Conservation (phyloP, 2,113 vertebrate species). For the Limnothrissa miodon region DNA sequence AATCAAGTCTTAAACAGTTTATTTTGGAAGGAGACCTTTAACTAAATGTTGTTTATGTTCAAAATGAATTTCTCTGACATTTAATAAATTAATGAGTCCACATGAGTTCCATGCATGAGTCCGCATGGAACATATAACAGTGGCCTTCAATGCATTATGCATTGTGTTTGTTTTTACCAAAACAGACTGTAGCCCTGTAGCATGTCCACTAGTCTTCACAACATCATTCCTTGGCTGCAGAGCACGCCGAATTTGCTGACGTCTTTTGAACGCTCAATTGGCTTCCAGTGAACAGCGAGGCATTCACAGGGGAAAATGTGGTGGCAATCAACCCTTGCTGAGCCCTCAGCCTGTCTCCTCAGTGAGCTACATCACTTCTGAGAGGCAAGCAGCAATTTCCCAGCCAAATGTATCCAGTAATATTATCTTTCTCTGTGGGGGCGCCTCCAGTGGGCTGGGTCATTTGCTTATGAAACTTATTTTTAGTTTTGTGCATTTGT, state of each 20-base stretch:
- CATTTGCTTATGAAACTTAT: constrained; percentile 37
- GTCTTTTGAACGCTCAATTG: constrained; percentile 30
- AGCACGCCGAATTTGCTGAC: constrained; percentile 18
- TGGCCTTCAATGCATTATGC: too few relatives aligned
- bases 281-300: constrained; percentile 29
- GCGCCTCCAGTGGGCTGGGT: constrained; percentile 29
- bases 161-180: neutral
- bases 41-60: neutral
- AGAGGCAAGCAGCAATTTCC: constrained; percentile 33
- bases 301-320: constrained; percentile 24
- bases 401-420: constrained; percentile 27
- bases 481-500: neutral
- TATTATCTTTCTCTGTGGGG: constrained; percentile 41
- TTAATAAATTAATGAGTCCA: neutral
- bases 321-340: constrained; percentile 35
- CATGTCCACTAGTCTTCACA: neutral
- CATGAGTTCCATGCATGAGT: too few relatives aligned
- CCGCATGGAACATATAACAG: neutral
- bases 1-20: too few relatives aligned
- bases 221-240: constrained; percentile 21
- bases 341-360: constrained; percentile 15
- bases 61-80: neutral
- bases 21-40: too few relatives aligned
- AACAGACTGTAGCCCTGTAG: neutral
- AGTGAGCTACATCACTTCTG: constrained; percentile 25